Percentiles rank a stretch among this genome's conserved stretches.
Evolutionary conservation across 1,140 invertebrate genomes (phyloP).

Genomic region (Meteorus sp.): DNA sequence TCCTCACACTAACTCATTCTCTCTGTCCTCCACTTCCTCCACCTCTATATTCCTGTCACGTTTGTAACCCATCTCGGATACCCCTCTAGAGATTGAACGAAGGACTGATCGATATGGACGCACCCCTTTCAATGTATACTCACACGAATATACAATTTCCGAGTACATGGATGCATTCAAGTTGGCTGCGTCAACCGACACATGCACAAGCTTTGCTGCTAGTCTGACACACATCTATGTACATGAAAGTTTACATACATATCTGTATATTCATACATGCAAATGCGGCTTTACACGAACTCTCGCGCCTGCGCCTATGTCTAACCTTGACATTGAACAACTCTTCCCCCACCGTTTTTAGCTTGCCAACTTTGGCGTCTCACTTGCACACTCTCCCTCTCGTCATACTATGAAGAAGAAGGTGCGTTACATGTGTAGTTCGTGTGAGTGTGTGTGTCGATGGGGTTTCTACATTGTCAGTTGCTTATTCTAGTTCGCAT

Average conservation of each 20-base stretch:
- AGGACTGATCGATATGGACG: constrained; percentile 23
- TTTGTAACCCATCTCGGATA: background rate
- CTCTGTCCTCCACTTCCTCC: background rate
- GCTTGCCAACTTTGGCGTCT: constrained; percentile 12
- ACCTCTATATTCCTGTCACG: too few species aligned
- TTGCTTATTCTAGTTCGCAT: too few species aligned
- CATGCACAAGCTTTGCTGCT: too few species aligned
- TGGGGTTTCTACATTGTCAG: too few species aligned
- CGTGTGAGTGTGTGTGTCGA: too few species aligned
- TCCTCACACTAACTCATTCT: background rate
- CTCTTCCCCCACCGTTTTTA: constrained; percentile 8
- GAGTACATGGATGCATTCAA: too few species aligned
- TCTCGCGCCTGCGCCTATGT: constrained; percentile 43
- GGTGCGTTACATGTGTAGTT: too few species aligned
- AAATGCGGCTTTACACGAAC: constrained; percentile 27
- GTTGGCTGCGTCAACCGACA: too few species aligned
- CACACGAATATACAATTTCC: background rate
- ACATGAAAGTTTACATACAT: too few species aligned
- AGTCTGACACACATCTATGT: too few species aligned
- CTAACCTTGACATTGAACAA: constrained; percentile 52
- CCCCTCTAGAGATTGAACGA: constrained; percentile 1
- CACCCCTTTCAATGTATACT: constrained; percentile 11
- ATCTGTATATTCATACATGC: constrained; percentile 20
- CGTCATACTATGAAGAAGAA: too few species aligned
- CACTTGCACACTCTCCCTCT: background rate